Evolutionary conservation across 2,113 vertebrate species (phyloP), one percentile per base, ranked within the genome.

Genomic region (Limanda limanda): DNA sequence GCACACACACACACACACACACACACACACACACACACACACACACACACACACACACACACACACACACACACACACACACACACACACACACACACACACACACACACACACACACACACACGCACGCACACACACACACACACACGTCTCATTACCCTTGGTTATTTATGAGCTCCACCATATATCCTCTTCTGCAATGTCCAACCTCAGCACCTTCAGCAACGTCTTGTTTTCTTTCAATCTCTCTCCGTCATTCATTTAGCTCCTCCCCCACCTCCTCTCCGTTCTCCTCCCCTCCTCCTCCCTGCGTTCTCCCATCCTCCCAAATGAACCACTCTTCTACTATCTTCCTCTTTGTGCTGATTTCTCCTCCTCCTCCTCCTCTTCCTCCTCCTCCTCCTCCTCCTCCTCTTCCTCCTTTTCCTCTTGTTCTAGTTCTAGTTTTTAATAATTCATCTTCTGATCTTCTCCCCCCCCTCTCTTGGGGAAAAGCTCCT

Each of bases 111-210:
- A 25, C 25, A 25, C 25, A 25, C 25, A 25, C 25, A 25, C 25
- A 25, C 25, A 25, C 25, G 3, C 7, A 37, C 37, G 10, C 37
- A 37, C 37, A 37, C 37, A 37, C 37, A 37, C 37, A 37, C 8
- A 40, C n/a, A 15, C 13, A 27, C 54, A 35, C 47, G 15, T 55
- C 94, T 95, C 94, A 95, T 95, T 95, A 95, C 69, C 91, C 90
- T 92, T 91, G 84, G 93, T 94, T 95, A 95, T 93, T 94, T 92
- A 93, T 78, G 86, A 95, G 87, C 88, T 78, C 69, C 67, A 72
- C 63, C 76, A 76, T 79, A 73, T 76, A 72, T 63, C 61, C 64
- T 62, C 73, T 78, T 81, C 76, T 65, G 67, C 71, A 72, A 71
- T 2, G 17, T 88, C 80, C 85, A 68, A 82, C 59, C 76, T 91